Conservation (phyloP, 2,888 invertebrate species). For the Eupithecia inturbata region DNA sequence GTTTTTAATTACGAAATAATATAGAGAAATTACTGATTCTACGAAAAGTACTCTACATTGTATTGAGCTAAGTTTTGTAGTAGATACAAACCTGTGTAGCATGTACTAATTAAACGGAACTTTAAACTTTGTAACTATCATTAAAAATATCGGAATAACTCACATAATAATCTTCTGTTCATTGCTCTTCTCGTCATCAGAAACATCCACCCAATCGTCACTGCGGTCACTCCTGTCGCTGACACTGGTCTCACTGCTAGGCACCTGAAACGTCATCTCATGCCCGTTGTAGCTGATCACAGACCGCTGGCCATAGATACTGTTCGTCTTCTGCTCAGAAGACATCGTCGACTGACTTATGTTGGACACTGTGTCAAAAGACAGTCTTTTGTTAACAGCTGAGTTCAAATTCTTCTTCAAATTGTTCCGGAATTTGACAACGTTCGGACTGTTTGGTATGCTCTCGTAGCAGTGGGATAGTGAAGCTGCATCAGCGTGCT, state of each 20-base stretch:
- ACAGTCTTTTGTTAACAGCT: slow-evolving; percentile 72
- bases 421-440: slow-evolving; percentile 73
- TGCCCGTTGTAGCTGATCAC: slow-evolving; percentile 79
- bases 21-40: not conserved
- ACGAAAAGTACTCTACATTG: not conserved
- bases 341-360: slow-evolving; percentile 82
- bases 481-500: slow-evolving; percentile 78
- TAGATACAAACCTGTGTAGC: too few species aligned
- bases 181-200: slow-evolving; percentile 82
- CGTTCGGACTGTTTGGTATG: slow-evolving; percentile 80
- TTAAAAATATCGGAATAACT: slow-evolving; percentile 57
- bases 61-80: not conserved
- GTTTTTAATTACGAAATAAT: slow-evolving; percentile 17
- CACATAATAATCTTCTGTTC: slow-evolving; percentile 84
- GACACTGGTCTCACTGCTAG: slow-evolving; percentile 84
- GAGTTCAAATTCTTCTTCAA: slow-evolving; percentile 68
- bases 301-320: slow-evolving; percentile 83
- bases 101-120: too few species aligned
- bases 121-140: not conserved
- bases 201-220: slow-evolving; percentile 88
- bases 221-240: slow-evolving; percentile 86
- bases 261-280: slow-evolving; percentile 80
- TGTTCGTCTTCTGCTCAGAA: slow-evolving; percentile 85
- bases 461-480: slow-evolving; percentile 86
- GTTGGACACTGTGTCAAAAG: slow-evolving; percentile 78